These are phyloP conservation scores for Psylliodes chrysocephalus DNA, from an alignment of 2,888 invertebrate genomes.

Conservation along the genomic window DNA sequence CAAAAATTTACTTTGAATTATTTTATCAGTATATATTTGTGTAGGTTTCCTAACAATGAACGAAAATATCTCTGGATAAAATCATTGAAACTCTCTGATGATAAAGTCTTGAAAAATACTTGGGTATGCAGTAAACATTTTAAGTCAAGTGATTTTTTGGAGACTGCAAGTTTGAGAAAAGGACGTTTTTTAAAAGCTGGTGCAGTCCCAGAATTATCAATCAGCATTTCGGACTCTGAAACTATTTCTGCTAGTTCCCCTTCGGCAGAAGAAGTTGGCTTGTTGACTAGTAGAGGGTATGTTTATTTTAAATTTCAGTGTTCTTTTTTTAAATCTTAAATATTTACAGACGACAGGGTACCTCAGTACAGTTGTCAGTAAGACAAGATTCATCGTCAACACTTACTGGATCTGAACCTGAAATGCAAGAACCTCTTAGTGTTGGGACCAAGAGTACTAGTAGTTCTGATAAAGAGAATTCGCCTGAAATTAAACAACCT, in stretches of 20 bases:
- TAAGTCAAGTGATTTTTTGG: neutral
- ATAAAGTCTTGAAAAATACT: neutral
- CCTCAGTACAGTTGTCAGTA: neutral
- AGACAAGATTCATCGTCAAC: neutral
- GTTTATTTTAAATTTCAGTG: neutral
- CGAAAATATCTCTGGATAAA: too few species aligned
- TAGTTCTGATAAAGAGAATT: neutral
- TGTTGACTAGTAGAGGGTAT: neutral
- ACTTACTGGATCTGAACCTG: neutral
- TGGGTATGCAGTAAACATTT: neutral
- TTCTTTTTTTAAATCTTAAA: neutral
- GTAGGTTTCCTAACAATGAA: too few species aligned
- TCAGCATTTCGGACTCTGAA: neutral
- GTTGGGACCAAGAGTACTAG: neutral
- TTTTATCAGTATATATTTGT: too few species aligned
- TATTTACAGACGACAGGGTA: neutral
- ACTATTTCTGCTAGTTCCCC: neutral
- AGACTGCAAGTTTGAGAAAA: neutral
- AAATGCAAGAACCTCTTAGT: neutral
- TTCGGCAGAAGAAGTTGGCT: neutral
- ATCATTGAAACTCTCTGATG: too few species aligned
- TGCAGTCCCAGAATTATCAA: neutral
- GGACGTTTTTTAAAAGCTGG: neutral
- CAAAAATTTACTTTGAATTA: too few species aligned
- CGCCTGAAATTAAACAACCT: too few species aligned